Base-by-base conservation (phyloP, 2,797 vertebrate genomes). In the Gobionotothen gibberifrons region DNA sequence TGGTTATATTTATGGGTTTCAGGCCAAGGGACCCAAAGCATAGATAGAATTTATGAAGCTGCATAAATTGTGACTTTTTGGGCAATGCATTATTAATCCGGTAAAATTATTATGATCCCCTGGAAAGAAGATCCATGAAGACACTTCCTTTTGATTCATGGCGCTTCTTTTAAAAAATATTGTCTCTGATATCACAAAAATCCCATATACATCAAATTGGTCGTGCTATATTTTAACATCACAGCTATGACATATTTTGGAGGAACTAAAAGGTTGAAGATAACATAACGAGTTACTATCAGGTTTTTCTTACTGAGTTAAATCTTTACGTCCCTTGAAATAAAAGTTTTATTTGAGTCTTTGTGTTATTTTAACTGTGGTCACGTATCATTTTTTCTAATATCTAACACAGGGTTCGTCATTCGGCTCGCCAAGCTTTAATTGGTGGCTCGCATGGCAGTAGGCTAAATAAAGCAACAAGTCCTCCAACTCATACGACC, bases 51-150 rank as follows among this genome's bases (percentile, higher is more conserved):
- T 74, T 68, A 60, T 55, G 26, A 69, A 79, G 62, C 32, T 19
- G 48, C 29, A 51, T 14, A 42, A 69, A 82, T 58, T 67, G 40
- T 36, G 65, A 59, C 60, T 54, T 79, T 82, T 78, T 56, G 42
- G 46, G 72, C 52, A 56, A 78, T 81, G 48, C 56, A 63, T 84
- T 79, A 77, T 83, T 83, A 73, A 81, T 85, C 68, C 64, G 22
- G 68, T 65, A 39, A 39, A 75, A 79, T 82, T 51, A 67, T 70
- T 78, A 69, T 57, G 68, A 82, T 80, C 67, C 55, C 36, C 82
- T 55, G n/a, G 62, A 77, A 70, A 60, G 49, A 74, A 54, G 52
- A 42, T 71, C 57, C 21, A 1, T 49, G 48, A 62, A 70, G 49
- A 80, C 52, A 70, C 64, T 71, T 56, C n/a, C 13, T 13, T 76